Conservation (phyloP, 1,140 invertebrate genomes). For the Meloidogyne hapla region DNA sequence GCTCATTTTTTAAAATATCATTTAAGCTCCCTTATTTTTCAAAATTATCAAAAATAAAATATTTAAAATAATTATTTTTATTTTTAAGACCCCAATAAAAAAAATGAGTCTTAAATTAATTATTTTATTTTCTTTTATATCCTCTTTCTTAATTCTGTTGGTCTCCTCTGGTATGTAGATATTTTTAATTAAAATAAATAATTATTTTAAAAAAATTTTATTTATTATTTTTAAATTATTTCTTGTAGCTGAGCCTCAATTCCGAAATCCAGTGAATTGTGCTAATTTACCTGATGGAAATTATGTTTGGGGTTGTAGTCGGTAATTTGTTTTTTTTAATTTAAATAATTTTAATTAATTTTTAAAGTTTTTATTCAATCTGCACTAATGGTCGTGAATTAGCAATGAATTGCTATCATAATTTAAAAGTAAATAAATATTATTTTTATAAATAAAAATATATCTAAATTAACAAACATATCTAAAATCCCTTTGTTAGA, state of each 20-base stretch:
- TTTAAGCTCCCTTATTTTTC: too few species aligned
- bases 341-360: neutral
- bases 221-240: neutral
- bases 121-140: neutral
- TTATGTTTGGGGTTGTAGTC: constrained; percentile 36
- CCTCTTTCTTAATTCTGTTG: neutral
- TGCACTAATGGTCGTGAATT: constrained; percentile 30
- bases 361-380: constrained; percentile 31
- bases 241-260: constrained; percentile 29
- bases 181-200: neutral
- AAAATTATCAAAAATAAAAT: too few species aligned
- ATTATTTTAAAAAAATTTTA: neutral
- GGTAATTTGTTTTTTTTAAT: neutral
- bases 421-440: constrained; percentile 10
- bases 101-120: neutral
- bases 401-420: constrained; percentile 31
- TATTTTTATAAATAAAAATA: neutral
- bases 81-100: neutral
- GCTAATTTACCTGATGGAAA: constrained; percentile 35
- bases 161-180: too few species aligned
- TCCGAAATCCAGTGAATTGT: constrained; percentile 25
- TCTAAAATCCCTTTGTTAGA: too few species aligned
- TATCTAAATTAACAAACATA: too few species aligned
- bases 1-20: too few species aligned
- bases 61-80: too few species aligned